These are phyloP conservation scores for Lingula anatina DNA, from an alignment of 2,888 invertebrate species.

Conservation along the genomic window DNA sequence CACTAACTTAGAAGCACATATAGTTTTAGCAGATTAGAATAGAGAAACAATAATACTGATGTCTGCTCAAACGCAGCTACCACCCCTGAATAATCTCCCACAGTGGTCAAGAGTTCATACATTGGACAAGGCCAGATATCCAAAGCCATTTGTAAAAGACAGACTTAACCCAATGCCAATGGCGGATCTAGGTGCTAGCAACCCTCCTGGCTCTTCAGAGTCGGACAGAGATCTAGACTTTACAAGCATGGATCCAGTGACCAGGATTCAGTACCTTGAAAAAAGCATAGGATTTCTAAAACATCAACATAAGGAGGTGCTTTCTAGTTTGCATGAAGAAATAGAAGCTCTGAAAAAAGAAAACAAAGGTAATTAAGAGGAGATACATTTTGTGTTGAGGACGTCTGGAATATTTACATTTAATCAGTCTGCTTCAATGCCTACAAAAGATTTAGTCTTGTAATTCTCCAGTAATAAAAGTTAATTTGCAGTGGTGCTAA, in stretches of 20 bases:
- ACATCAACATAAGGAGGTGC: conserved; percentile 44
- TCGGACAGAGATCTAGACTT: conserved; percentile 18
- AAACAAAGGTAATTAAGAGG: conserved; percentile 51
- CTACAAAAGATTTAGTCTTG: too few relatives aligned
- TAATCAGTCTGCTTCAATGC: too few relatives aligned
- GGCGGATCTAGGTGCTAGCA: not conserved
- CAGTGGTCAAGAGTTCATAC: conserved; percentile 50
- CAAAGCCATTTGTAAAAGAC: conserved; percentile 44
- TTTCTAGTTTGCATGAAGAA: conserved; percentile 44
- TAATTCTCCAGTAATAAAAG: too few relatives aligned
- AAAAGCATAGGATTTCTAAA: conserved; percentile 40
- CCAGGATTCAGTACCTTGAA: conserved; percentile 41
- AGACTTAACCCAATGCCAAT: conserved; percentile 18
- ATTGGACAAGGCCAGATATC: conserved; percentile 46
- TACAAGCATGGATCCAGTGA: conserved; percentile 27
- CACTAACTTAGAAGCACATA: too few relatives aligned
- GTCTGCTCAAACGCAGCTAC: conserved; percentile 12
- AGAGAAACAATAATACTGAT: too few relatives aligned
- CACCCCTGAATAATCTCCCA: conserved; percentile 41
- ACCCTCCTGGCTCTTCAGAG: conserved; percentile 1
- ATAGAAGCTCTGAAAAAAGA: conserved; percentile 44
- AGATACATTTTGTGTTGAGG: too few relatives aligned
- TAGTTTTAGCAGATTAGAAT: too few relatives aligned
- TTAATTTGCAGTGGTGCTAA: too few relatives aligned
- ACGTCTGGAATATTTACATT: too few relatives aligned